A percentile compares a stretch with the other conserved stretches of the same genome.
Evolutionary conservation across 2,888 invertebrate species (phyloP).

Genomic region (Mellilla xanthometata): DNA sequence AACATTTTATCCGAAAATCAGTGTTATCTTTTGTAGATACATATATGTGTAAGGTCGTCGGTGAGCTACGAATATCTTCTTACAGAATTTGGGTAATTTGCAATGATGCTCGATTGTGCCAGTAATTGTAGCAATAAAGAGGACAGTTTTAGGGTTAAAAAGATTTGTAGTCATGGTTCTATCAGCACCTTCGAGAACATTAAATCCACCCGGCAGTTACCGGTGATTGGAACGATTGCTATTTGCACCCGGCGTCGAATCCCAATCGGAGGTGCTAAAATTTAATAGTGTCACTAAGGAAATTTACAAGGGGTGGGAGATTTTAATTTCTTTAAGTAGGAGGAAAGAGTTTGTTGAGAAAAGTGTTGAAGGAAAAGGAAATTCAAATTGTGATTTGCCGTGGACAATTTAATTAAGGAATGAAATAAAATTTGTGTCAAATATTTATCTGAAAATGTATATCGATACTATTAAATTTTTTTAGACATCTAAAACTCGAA

Average conservation of each 20-base stretch:
- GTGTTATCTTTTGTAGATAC: no score
- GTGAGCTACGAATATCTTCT: no score
- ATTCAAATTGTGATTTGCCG: conserved; percentile 21
- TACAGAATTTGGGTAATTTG: background rate
- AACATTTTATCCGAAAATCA: no score
- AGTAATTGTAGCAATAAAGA: conserved; percentile 44
- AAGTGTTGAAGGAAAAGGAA: conserved; percentile 28
- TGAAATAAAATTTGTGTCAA: no score
- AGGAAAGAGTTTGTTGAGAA: conserved; percentile 24
- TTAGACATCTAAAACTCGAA: no score
- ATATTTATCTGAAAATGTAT: no score
- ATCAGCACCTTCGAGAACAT: conserved; percentile 53
- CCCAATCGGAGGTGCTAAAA: conserved; percentile 44
- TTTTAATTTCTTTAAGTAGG: conserved; percentile 32
- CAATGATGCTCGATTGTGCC: conserved; percentile 11
- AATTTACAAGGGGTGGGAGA: conserved; percentile 17
- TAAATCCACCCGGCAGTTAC: conserved; percentile 54
- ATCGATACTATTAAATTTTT: no score
- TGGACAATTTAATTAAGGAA: conserved; percentile 27
- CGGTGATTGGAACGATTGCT: conserved; percentile 38
- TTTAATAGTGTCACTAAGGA: conserved; percentile 37
- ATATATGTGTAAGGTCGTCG: no score
- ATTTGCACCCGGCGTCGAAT: conserved; percentile 27
- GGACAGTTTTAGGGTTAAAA: conserved; percentile 47
- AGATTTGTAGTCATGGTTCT: conserved; percentile 47